Percentiles rank a stretch among this genome's conserved stretches.
Evolutionary conservation across 1,140 invertebrate species (phyloP).

Genomic region (Leucophenga varia): DNA sequence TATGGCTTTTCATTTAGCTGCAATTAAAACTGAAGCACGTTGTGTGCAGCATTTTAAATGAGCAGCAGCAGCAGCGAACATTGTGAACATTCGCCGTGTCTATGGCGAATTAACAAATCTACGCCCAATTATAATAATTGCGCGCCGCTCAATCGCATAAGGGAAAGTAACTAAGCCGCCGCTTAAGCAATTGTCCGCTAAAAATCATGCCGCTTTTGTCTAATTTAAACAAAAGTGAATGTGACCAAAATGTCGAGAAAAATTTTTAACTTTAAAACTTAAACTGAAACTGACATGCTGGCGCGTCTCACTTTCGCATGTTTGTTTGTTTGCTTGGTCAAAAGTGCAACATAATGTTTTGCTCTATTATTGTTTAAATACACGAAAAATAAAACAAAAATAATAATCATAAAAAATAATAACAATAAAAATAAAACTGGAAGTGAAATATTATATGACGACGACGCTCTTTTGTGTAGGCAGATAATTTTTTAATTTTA

Average conservation of each 20-base stretch:
- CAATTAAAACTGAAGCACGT: too few species aligned
- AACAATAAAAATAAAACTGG: too few species aligned
- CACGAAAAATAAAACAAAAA: too few species aligned
- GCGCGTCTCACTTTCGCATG: not conserved
- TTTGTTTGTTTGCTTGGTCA: constrained; percentile 26
- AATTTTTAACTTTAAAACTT: constrained; percentile 15
- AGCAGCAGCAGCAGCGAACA: too few species aligned
- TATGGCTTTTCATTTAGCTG: too few species aligned
- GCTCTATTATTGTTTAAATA: constrained; percentile 14
- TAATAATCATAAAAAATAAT: too few species aligned
- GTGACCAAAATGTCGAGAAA: too few species aligned
- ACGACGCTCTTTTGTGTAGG: not conserved
- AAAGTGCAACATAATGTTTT: constrained; percentile 25
- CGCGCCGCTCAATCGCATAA: constrained; percentile 18
- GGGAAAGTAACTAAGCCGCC: constrained; percentile 31
- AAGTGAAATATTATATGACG: too few species aligned
- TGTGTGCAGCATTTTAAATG: too few species aligned
- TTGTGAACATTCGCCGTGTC: constrained; percentile 13
- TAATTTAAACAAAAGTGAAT: not conserved
- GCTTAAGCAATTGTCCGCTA: too few species aligned
- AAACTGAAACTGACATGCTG: constrained; percentile 10
- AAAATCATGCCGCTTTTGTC: too few species aligned
- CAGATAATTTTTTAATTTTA: constrained; percentile 6
- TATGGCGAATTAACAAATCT: constrained; percentile 22
- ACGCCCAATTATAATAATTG: constrained; percentile 21